Evolutionary conservation across 2,113 vertebrate species (phyloP).

Genomic region (Heloderma charlesbogerti): DNA sequence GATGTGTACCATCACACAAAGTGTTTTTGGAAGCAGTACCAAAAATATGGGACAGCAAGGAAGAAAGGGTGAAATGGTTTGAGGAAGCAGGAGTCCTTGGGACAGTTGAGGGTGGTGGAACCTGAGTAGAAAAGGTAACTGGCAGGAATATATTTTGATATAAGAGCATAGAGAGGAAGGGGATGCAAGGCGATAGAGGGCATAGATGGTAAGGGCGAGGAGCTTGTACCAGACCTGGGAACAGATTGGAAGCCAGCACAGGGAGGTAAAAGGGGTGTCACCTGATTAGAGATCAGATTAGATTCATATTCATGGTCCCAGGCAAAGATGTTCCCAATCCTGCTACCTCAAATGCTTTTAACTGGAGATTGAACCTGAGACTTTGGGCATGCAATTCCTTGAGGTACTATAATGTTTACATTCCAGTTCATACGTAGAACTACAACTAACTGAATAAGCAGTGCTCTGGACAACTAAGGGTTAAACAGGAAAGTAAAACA

Average conservation of each 20-base stretch:
- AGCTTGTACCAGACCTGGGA: not conserved
- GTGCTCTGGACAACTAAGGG: slow-evolving; percentile 42
- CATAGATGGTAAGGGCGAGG: not conserved
- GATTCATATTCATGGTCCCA: not conserved
- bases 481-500: slow-evolving; percentile 66
- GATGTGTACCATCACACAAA: too few species aligned
- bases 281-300: not conserved
- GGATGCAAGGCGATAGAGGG: not conserved
- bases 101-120: not conserved
- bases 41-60: too few species aligned
- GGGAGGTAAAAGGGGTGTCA: too few species aligned
- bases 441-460: slow-evolving; percentile 16
- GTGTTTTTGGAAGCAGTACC: too few species aligned
- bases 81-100: not conserved
- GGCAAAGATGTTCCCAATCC: not conserved
- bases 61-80: too few species aligned
- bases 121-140: not conserved
- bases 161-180: not conserved
- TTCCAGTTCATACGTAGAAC: slow-evolving; percentile 25
- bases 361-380: not conserved
- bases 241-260: not conserved
- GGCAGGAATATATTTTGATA: not conserved
- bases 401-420: slow-evolving; percentile 7
- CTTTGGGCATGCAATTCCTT: slow-evolving; percentile 2
- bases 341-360: slow-evolving; percentile 15